Base-by-base conservation (phyloP, 2,797 vertebrate genomes). In the Hippopotamyrus pictus region DNA sequence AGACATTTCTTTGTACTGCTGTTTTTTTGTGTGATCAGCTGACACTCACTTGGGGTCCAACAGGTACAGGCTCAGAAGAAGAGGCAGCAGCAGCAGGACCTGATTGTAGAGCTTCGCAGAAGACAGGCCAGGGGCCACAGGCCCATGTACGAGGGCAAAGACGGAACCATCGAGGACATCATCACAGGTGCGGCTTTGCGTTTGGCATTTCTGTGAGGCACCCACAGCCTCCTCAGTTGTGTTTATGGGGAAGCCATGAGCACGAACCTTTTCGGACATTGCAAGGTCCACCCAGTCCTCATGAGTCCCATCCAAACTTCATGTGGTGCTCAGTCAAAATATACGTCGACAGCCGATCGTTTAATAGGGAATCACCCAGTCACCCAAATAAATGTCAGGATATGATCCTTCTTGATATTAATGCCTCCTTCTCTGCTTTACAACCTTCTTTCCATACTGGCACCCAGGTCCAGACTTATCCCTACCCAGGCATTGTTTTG, bases 131-230 rank as follows among this genome's bases (percentile, higher is more conserved):
- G 99, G 94, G 98, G 99, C 92, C 98, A 99, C 92, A 95, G 98
- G 88, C 97, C 98, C 0, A 98, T 99, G 86, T 99, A 99, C 0
- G 98, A 99, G 95, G 98, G 98, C 93, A 99, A 99, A 93, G 98
- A 99, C 0, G 98, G 98, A 91, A 97, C 98, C 92, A 99, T 99
- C 25, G 98, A 99, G 92, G 98, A 99, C 95, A 99, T 99, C 93
- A 99, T 99, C 94, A 99, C 98, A 91, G 98, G 98, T 98, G 95
- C 95, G 96, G 90, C 92, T 90, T 92, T 90, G 90, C 91, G 48
- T 17, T 48, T 90, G 90, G 87, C 90, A 82, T 88, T 2, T 90
- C 89, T 88, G 59, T 88, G 83, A 48, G 33, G 76, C 17, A n/a
- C 62, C 3, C 7, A 25, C 1, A 3, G 25, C 25, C 19, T 73